These are phyloP conservation scores for Trileptium ribeirensis DNA, from an alignment of 2,888 invertebrate genomes.

Conservation along the genomic window DNA sequence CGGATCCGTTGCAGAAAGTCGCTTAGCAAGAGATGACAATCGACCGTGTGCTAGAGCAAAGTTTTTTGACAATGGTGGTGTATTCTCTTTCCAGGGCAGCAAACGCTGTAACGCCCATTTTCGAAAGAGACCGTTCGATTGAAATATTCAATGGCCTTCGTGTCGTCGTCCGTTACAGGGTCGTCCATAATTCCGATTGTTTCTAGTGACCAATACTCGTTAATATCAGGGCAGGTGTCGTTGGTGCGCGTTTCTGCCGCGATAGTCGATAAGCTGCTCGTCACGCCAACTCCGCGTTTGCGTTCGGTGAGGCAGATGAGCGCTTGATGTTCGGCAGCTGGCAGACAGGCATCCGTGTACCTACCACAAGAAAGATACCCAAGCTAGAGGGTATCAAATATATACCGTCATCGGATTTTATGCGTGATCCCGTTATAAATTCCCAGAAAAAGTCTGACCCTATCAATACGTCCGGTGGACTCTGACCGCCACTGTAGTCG, in stretches of 20 bases:
- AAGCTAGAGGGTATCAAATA: background rate
- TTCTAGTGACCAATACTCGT: background rate
- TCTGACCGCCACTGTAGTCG: background rate
- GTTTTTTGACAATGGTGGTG: background rate
- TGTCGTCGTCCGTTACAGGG: background rate
- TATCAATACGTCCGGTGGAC: background rate
- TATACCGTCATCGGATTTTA: background rate
- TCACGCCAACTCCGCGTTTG: background rate
- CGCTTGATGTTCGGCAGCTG: background rate
- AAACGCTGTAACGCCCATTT: background rate
- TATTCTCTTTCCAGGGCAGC: background rate
- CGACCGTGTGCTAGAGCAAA: background rate
- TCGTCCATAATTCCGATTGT: background rate
- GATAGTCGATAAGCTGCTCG: background rate
- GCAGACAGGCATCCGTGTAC: background rate
- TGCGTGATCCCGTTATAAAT: background rate
- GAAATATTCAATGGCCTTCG: background rate
- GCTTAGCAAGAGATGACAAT: background rate
- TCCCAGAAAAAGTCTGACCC: background rate
- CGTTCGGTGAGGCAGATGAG: background rate
- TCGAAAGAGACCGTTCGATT: background rate
- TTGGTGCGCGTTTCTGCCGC: background rate
- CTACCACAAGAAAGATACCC: background rate
- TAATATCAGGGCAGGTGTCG: background rate
- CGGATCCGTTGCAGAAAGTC: background rate